Evolutionary conservation across 2,113 vertebrate genomes (phyloP).

Genomic region (Cyprinodon brontotheroides): DNA sequence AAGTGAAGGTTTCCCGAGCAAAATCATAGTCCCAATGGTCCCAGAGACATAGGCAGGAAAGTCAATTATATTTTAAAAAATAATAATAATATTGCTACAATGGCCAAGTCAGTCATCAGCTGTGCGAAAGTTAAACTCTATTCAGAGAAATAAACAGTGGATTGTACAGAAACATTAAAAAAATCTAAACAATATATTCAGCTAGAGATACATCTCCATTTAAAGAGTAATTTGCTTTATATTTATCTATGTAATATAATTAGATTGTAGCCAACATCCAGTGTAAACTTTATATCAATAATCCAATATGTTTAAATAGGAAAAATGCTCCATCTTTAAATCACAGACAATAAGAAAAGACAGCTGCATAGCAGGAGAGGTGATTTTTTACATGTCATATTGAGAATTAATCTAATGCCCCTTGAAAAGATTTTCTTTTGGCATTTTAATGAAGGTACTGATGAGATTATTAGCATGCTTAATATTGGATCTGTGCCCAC

Average conservation of each 20-base stretch:
- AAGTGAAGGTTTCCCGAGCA: no score
- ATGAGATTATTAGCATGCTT: not conserved
- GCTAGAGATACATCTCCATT: no score
- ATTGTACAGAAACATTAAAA: not conserved
- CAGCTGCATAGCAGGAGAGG: not conserved
- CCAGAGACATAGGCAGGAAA: not conserved
- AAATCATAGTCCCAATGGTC: no score
- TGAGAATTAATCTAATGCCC: not conserved
- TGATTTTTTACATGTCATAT: not conserved
- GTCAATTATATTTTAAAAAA: not conserved
- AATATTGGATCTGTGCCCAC: slow-evolving; percentile 3
- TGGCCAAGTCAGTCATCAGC: not conserved
- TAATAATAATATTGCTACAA: not conserved
- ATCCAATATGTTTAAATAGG: not conserved
- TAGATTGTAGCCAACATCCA: not conserved
- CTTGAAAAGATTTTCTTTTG: no score
- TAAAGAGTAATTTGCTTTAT: no score
- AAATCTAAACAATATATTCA: not conserved
- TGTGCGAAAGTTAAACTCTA: not conserved
- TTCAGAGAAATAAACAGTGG: not conserved
- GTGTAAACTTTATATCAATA: not conserved
- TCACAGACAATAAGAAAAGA: not conserved
- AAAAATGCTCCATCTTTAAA: not conserved
- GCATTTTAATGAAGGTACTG: not conserved
- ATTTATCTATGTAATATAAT: no score